A percentile compares a stretch with the other conserved stretches of the same genome.
Conservation (phyloP, 2,797 vertebrate genomes). For the Spondyliosoma cantharus region DNA sequence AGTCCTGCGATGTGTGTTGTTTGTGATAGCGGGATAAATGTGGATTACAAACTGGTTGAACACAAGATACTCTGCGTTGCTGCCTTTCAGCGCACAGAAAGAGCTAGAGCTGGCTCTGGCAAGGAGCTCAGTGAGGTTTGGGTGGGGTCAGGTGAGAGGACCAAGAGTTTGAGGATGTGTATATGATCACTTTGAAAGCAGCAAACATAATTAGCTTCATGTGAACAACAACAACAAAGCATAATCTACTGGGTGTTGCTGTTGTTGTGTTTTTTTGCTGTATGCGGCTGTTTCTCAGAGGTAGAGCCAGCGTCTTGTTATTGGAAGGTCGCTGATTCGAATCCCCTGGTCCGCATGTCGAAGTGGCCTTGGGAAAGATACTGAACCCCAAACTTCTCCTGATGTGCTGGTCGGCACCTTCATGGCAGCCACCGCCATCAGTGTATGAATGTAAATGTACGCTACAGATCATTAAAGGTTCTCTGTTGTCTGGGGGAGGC, state of each 20-base stretch:
- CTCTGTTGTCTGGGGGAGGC: background rate
- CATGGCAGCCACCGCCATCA: too few relatives aligned
- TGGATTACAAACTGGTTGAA: slow-evolving; percentile 14
- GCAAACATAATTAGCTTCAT: background rate
- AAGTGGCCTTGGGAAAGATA: too few relatives aligned
- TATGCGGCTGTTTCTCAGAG: too few relatives aligned
- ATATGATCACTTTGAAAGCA: background rate
- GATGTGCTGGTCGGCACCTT: too few relatives aligned
- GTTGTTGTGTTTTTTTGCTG: background rate
- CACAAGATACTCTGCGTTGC: background rate
- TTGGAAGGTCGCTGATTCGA: too few relatives aligned
- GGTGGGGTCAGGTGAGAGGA: background rate
- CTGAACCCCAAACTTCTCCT: too few relatives aligned
- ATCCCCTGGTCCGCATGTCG: too few relatives aligned
- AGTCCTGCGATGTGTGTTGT: background rate
- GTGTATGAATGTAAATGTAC: too few relatives aligned
- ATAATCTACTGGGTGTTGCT: background rate
- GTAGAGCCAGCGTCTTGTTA: too few relatives aligned
- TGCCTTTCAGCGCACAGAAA: slow-evolving; percentile 13
- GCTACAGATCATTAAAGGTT: background rate
- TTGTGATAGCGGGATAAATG: slow-evolving; percentile 14
- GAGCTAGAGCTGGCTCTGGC: background rate
- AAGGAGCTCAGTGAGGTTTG: background rate
- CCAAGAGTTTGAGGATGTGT: background rate
- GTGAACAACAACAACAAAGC: background rate